phyloP scores from a whole-genome alignment of 2,797 vertebrate genomes.

The Halcyon smyrnensis region DNA sequence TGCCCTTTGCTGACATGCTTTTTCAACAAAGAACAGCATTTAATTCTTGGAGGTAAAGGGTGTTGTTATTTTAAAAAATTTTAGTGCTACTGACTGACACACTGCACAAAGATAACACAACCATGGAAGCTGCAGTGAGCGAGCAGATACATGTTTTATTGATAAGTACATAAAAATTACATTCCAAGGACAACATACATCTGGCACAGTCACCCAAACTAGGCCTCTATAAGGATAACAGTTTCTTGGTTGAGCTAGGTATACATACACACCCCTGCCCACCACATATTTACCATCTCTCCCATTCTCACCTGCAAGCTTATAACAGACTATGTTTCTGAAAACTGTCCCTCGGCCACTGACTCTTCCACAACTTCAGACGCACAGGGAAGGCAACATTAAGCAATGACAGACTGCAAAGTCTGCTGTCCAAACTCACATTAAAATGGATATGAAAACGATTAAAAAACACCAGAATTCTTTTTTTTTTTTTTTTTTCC shows the following conservation, averaged over 20 bases:
- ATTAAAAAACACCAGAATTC: background rate
- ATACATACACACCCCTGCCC: background rate
- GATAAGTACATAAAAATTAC: background rate
- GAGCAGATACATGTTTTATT: background rate
- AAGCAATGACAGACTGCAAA: background rate
- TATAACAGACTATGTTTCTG: background rate
- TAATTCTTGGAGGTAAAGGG: background rate
- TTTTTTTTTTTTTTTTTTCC: background rate
- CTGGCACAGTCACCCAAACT: background rate
- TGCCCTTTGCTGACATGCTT: background rate
- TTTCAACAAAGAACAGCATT: background rate
- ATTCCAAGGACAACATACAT: background rate
- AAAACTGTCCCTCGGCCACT: background rate
- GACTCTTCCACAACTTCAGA: background rate
- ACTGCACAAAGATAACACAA: background rate
- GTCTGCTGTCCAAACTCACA: background rate
- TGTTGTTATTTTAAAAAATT: background rate
- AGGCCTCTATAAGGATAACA: background rate
- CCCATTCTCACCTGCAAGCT: background rate
- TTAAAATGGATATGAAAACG: background rate
- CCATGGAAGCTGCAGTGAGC: background rate
- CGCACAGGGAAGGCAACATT: background rate
- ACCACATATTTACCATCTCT: rapidly evolving
- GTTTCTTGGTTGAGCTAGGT: background rate
- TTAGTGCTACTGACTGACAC: background rate